These are phyloP conservation scores for Musca vetustissima DNA, from an alignment of 1,140 invertebrate species.

Conservation along the genomic window DNA sequence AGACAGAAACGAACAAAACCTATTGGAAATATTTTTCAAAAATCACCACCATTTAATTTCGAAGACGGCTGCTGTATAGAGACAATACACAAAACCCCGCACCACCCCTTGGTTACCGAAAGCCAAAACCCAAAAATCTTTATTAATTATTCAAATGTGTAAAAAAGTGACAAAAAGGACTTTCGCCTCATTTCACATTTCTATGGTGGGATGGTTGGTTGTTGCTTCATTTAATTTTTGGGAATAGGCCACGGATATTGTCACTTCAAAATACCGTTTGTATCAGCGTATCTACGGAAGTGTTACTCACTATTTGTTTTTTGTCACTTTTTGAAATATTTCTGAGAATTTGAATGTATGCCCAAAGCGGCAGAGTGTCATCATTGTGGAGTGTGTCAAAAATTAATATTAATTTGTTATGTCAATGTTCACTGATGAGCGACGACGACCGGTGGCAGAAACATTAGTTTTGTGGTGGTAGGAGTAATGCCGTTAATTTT, in stretches of 20 bases:
- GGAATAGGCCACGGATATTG: neutral
- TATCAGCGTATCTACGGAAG: too few species aligned
- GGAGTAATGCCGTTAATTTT: too few species aligned
- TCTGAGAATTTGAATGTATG: too few species aligned
- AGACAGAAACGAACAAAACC: neutral
- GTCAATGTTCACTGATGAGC: conserved; percentile 36
- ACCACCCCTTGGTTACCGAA: too few species aligned
- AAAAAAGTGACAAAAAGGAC: conserved; percentile 6
- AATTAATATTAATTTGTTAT: conserved; percentile 56
- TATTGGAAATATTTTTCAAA: neutral
- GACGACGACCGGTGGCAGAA: too few species aligned
- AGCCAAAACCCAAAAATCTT: neutral
- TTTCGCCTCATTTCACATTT: conserved; percentile 3
- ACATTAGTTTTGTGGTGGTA: too few species aligned
- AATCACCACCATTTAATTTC: neutral
- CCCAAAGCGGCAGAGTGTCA: conserved; percentile 37
- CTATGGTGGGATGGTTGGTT: neutral
- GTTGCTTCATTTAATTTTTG: neutral
- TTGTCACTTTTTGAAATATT: too few species aligned
- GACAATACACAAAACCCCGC: too few species aligned
- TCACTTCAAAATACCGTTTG: neutral
- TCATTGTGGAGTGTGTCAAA: conserved; percentile 47
- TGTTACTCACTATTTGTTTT: too few species aligned
- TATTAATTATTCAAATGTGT: conserved; percentile 16
- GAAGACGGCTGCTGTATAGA: too few species aligned